These are phyloP conservation scores for Lepus americanus DNA, from an alignment of 2,113 vertebrate species.

Conservation along the genomic window DNA sequence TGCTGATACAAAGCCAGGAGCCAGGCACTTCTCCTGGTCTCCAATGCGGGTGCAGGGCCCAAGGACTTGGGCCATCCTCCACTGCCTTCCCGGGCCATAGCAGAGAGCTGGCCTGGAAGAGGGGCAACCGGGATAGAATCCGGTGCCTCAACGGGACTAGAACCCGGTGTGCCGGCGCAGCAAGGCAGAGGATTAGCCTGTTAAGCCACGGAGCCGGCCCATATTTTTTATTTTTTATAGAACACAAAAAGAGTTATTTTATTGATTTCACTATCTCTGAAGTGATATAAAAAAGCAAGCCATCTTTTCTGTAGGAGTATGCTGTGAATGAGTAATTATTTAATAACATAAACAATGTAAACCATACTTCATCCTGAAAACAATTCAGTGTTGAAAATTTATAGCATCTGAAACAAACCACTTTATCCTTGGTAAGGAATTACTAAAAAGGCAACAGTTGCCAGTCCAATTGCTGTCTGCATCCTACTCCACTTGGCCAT, in stretches of 20 bases:
- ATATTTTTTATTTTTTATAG: not conserved
- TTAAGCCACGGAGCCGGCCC: too few species aligned
- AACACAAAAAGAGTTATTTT: not conserved
- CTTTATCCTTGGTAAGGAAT: not conserved
- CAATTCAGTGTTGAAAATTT: not conserved
- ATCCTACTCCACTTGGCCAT: not conserved
- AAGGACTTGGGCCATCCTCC: too few species aligned
- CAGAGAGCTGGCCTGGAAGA: too few species aligned
- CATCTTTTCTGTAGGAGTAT: not conserved
- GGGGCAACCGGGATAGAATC: too few species aligned
- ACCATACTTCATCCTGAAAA: not conserved
- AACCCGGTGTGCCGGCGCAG: too few species aligned
- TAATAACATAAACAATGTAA: not conserved
- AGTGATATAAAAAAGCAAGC: not conserved
- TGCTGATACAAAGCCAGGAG: too few species aligned
- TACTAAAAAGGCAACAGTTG: not conserved
- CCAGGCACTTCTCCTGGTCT: too few species aligned
- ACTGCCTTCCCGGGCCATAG: too few species aligned
- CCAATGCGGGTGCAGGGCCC: too few species aligned
- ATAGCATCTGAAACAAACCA: not conserved
- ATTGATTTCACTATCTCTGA: not conserved
- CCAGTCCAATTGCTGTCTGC: not conserved
- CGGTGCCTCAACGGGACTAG: too few species aligned
- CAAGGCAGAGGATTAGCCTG: too few species aligned
- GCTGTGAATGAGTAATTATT: not conserved